Percentiles rank a stretch among this genome's conserved stretches.
Conservation (phyloP, 2,888 invertebrate genomes). For the Strigamia maritima region DNA sequence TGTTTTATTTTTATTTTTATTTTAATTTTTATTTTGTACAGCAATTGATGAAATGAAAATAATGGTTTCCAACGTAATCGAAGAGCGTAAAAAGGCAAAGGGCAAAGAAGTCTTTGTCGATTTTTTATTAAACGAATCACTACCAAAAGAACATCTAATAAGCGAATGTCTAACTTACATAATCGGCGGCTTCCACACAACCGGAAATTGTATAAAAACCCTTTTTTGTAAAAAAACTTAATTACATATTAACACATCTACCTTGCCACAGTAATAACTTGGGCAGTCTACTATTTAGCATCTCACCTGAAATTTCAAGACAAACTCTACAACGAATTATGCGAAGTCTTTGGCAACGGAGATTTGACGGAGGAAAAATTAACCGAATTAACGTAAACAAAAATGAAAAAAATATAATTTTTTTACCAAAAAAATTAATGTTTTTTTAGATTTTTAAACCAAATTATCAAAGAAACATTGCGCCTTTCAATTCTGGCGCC, state of each 20-base stretch:
- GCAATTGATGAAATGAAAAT: constrained; percentile 1
- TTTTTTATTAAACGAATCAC: constrained; percentile 39
- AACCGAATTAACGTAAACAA: constrained; percentile 46
- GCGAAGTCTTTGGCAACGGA: constrained; percentile 11
- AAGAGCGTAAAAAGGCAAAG: constrained; percentile 41
- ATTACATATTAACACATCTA: constrained; percentile 7
- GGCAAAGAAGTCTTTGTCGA: constrained; percentile 47
- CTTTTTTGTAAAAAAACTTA: not conserved
- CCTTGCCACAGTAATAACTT: constrained; percentile 49
- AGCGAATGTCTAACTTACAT: constrained; percentile 44
- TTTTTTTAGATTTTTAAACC: constrained; percentile 48
- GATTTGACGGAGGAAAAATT: constrained; percentile 45
- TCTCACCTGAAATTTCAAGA: constrained; percentile 50
- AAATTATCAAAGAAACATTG: constrained; percentile 52
- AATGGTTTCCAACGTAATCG: constrained; percentile 10
- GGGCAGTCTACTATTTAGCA: constrained; percentile 52
- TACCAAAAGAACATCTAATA: constrained; percentile 42
- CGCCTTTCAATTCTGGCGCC: constrained; percentile 51
- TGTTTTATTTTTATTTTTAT: not conserved
- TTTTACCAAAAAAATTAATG: not conserved
- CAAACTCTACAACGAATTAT: constrained; percentile 49
- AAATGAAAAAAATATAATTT: not conserved
- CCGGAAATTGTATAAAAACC: constrained; percentile 48
- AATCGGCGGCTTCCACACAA: constrained; percentile 50
- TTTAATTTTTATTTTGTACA: not conserved